Conservation (phyloP, 1,140 invertebrate genomes). For the Tenebrio molitor region DNA sequence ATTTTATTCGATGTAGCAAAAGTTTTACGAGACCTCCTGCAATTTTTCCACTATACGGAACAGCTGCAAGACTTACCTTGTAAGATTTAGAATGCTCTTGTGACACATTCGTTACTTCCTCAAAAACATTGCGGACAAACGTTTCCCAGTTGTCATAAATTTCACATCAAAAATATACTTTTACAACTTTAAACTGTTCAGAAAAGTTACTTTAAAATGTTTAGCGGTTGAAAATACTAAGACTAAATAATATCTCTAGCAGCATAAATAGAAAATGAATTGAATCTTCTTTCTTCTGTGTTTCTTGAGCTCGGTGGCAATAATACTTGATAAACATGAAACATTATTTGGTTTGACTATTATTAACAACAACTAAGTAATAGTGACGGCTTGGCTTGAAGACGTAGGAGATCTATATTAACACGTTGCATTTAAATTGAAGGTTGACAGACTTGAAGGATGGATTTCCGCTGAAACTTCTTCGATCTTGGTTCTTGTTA, state of each 20-base stretch:
- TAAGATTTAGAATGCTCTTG: slow-evolving; percentile 28
- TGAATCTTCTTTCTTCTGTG: slow-evolving; percentile 22
- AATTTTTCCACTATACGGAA: slow-evolving; percentile 13
- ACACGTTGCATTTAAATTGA: slow-evolving; percentile 63
- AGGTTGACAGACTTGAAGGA: slow-evolving; percentile 63
- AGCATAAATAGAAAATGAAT: slow-evolving; percentile 3
- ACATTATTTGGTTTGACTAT: slow-evolving; percentile 25
- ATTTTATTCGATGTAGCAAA: too few relatives aligned
- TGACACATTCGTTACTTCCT: slow-evolving; percentile 19
- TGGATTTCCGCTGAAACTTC: slow-evolving; percentile 58
- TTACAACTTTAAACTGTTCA: slow-evolving; percentile 16
- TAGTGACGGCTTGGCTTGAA: slow-evolving; percentile 21
- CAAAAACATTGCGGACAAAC: slow-evolving; percentile 16
- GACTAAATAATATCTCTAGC: slow-evolving; percentile 11
- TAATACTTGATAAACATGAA: slow-evolving; percentile 24
- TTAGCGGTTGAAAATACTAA: slow-evolving; percentile 12
- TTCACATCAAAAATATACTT: slow-evolving; percentile 33
- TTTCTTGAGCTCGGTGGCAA: neutral
- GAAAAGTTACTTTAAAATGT: slow-evolving; percentile 25
- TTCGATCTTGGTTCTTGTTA: slow-evolving; percentile 65
- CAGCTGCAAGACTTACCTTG: slow-evolving; percentile 11
- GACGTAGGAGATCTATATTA: slow-evolving; percentile 51
- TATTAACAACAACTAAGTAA: slow-evolving; percentile 26
- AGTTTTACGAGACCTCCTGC: too few relatives aligned
- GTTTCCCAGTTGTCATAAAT: slow-evolving; percentile 36